Base-by-base conservation (phyloP, 2,113 vertebrate species). In the Piprites chloris region DNA sequence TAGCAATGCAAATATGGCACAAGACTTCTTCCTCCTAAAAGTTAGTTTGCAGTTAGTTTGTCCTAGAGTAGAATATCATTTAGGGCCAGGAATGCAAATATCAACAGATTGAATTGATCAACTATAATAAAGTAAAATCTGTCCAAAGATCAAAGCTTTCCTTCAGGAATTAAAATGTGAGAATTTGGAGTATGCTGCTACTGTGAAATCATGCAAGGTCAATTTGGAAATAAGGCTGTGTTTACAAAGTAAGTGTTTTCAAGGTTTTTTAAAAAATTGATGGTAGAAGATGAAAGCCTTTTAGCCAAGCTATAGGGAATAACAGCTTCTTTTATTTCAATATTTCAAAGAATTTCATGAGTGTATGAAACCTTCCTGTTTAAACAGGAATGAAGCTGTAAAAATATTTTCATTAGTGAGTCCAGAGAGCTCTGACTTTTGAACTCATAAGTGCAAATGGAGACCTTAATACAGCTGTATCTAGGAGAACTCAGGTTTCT, bases 291-390 rank as follows among this genome's bases (percentile, higher is more conserved):
- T 95, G 86, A 96, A 96, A 96, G 61, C 32, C 22, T 84, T 85
- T 94, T 88, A 93, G 75, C 62, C 56, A 82, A 87, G 61, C 83
- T 94, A 15, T 65, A 87, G 73, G 92, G 92, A 96, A 93, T 96
- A 97, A 89, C 66, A 89, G 30, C 83, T 96, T 85, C 72, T 94
- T 95, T 95, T 93, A 92, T 96, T 96, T 97, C 83, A 78, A 2
- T 94, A 85, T 94, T 95, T 93, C 90, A 96, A 97, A 97, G 93
- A 93, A 90, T 92, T 93, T 96, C 53, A 22, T 90, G 69, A 90
- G 73, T 72, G 83, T 81, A 89, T 4, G 1, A 95, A 94, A 90
- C 72, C 33, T 96, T 96, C 91, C 92, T 95, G 79, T 95, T 95
- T 84, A 95, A 93, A 89, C 79, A 96, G 87, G 79, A 96, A 86